These are phyloP conservation scores for Tipula lateralis DNA, from an alignment of 2,888 invertebrate genomes.

Conservation along the genomic window DNA sequence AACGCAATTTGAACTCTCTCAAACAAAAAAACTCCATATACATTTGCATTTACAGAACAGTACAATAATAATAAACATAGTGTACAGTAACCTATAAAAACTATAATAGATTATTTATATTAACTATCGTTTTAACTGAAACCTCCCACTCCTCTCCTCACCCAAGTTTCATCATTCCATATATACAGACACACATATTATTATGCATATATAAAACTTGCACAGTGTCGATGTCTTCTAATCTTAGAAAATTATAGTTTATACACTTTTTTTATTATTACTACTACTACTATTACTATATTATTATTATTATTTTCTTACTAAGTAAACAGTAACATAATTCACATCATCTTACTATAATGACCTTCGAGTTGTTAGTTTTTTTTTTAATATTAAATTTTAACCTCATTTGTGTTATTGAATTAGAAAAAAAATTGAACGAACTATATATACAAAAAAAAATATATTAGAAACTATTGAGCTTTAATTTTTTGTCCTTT, in stretches of 20 bases:
- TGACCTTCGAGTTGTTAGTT: conserved; percentile 13
- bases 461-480: conserved; percentile 12
- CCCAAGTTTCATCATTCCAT: neutral
- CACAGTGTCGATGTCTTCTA: conserved; percentile 13
- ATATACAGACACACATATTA: neutral
- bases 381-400: conserved; percentile 13
- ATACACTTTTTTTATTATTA: conserved; percentile 24
- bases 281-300: neutral
- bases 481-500: conserved; percentile 24
- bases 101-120: neutral
- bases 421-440: conserved; percentile 3
- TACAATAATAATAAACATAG: conserved; percentile 3
- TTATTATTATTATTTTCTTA: neutral
- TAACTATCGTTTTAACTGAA: conserved; percentile 19
- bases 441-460: neutral
- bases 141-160: neutral
- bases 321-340: conserved; percentile 11
- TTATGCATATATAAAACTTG: neutral
- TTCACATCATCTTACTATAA: conserved; percentile 11
- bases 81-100: conserved; percentile 7
- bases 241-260: neutral
- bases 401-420: conserved; percentile 24
- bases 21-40: neutral
- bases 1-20: neutral
- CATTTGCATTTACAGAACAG: neutral